Base-by-base conservation (phyloP, 2,113 vertebrate genomes). In the Mellivora capensis region DNA sequence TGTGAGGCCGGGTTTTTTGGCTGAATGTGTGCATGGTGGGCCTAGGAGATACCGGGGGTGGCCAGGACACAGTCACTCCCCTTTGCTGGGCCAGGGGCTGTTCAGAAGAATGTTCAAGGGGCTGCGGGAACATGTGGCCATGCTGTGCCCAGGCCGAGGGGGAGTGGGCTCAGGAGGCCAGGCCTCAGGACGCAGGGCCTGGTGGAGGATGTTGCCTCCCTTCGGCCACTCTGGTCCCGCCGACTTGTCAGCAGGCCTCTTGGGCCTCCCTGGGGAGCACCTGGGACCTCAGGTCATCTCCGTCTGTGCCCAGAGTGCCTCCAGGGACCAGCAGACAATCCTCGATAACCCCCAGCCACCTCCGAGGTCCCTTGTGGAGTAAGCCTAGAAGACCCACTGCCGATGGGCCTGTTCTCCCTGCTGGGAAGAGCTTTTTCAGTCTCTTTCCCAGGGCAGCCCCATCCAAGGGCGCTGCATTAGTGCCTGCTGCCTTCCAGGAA, bases 391-490 rank as follows among this genome's bases (percentile, higher is more conserved):
- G 74, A 37, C 18, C 77, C 0, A 3, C 29, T 18, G 61, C 72
- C 0, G 2, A 42, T 49, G 1, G 7, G 34, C 82, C 81, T 0
- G 13, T 42, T 31, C 29, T 20, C 34, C 15, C 0, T 1, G 14
- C 37, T 37, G 79, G 31, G 34, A 91, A 29, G 31, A 76, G 59
- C 44, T 29, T 27, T 37, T 2, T 6, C 27, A 0, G 39, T 8
- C 57, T n/a, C 31, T 76, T 34, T 31, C 67, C 67, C 0, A 0
- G 44, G 57, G 54, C 57, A 2, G 21, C 34, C 7, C n/a, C 2
- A 10, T 23, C 72, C 11, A 37, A 0, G 0, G 29, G 44, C 12
- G 0, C 74, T n/a, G 39, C 1, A 0, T 52, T 37, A 0, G 39
- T 37, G 42, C 39, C 42, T 37, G 20, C 39, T 9, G 72, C 37